Evolutionary conservation across 2,888 invertebrate species (phyloP).

Genomic region (Octodonta nipae): DNA sequence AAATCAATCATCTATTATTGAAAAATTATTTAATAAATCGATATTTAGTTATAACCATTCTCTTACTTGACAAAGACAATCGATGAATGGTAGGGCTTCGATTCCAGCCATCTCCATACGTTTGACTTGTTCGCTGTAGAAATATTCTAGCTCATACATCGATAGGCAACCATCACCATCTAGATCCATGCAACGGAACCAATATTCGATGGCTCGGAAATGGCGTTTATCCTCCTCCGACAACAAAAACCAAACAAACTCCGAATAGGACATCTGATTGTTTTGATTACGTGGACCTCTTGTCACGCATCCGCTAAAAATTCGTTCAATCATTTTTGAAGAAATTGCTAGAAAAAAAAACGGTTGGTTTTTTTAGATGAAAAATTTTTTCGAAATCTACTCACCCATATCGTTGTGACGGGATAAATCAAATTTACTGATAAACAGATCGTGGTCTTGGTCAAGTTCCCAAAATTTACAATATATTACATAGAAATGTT

Average conservation of each 20-base stretch:
- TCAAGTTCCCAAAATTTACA: constrained; percentile 99
- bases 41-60: constrained; percentile 10
- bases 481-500: constrained; percentile 99
- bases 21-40: constrained; percentile 28
- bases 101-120: constrained; percentile 94
- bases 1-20: constrained; percentile 83
- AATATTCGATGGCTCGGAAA: constrained; percentile 87
- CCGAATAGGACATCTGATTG: constrained; percentile 85
- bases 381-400: no score
- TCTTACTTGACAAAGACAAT: no score
- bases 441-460: constrained; percentile 92
- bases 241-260: constrained; percentile 97
- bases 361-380: no score
- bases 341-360: constrained; percentile 69
- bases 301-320: constrained; percentile 93
- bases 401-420: constrained; percentile 91
- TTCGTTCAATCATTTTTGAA: constrained; percentile 87
- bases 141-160: constrained; percentile 96
- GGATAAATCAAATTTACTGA: constrained; percentile 84
- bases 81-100: constrained; percentile 93
- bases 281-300: constrained; percentile 51
- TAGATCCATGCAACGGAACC: constrained; percentile 96
- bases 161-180: constrained; percentile 96
- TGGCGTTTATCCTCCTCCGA: constrained; percentile 98
- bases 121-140: constrained; percentile 96